These are phyloP conservation scores for Noctua janthina DNA, from an alignment of 2,888 invertebrate genomes.

Conservation along the genomic window DNA sequence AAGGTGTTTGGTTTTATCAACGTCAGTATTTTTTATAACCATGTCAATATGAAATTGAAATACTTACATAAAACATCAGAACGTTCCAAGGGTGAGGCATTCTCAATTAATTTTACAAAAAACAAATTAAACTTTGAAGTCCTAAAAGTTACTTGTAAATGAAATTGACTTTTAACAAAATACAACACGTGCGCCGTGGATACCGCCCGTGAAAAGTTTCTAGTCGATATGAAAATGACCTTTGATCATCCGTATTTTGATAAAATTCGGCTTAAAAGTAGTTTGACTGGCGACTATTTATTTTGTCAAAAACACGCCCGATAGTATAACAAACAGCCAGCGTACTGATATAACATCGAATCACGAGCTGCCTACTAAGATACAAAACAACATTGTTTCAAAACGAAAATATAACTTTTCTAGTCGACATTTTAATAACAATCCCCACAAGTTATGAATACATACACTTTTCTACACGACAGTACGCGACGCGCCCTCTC, in stretches of 20 bases:
- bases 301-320: background rate
- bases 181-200: background rate
- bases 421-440: conserved; percentile 32
- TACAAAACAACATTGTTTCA: background rate
- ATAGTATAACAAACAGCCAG: background rate
- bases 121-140: conserved; percentile 4
- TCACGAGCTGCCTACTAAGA: background rate
- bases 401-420: background rate
- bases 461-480: conserved; percentile 57
- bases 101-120: conserved; percentile 3
- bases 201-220: background rate
- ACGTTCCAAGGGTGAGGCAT: conserved; percentile 1
- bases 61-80: background rate
- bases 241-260: background rate
- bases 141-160: conserved; percentile 11
- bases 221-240: background rate
- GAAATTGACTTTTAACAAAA: conserved; percentile 8
- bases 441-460: conserved; percentile 17
- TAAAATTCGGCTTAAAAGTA: background rate
- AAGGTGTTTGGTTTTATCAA: background rate
- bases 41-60: background rate
- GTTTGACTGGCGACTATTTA: background rate
- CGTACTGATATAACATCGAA: background rate
- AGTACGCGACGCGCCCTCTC: conserved; percentile 62
- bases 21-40: too few relatives aligned